These are phyloP conservation scores for Chrysolina americana DNA, from an alignment of 2,888 invertebrate genomes.

Conservation along the genomic window DNA sequence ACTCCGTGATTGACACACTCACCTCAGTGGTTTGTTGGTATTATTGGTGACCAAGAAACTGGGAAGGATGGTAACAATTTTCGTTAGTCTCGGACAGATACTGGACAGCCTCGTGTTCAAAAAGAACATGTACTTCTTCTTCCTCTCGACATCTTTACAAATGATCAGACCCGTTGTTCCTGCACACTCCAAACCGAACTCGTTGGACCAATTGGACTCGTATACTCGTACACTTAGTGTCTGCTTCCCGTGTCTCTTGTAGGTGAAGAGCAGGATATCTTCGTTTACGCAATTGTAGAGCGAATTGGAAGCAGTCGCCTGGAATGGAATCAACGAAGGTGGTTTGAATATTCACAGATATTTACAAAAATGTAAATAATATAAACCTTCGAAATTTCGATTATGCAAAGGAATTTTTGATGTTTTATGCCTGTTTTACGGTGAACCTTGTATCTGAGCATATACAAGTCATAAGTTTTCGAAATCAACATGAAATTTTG, in stretches of 20 bases:
- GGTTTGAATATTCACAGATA: neutral
- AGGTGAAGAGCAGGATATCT: slow-evolving; percentile 81
- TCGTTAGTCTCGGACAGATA: slow-evolving; percentile 81
- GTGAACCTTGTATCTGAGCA: no score
- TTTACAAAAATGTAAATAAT: no score
- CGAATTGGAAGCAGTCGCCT: slow-evolving; percentile 77
- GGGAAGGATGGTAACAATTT: slow-evolving; percentile 84
- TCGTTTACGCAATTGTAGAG: slow-evolving; percentile 73
- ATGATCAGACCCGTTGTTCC: slow-evolving; percentile 84
- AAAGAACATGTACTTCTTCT: slow-evolving; percentile 81
- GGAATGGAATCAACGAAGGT: slow-evolving; percentile 43
- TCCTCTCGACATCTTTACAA: slow-evolving; percentile 80
- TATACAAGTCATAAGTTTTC: no score
- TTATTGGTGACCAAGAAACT: slow-evolving; percentile 85
- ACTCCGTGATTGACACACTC: slow-evolving; percentile 22
- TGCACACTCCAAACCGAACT: slow-evolving; percentile 78
- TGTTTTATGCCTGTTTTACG: no score
- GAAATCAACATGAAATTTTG: no score
- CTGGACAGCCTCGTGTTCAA: slow-evolving; percentile 79
- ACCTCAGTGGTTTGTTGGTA: slow-evolving; percentile 72
- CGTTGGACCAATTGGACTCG: slow-evolving; percentile 78
- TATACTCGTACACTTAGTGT: slow-evolving; percentile 74
- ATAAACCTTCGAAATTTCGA: no score
- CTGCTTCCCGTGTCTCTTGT: slow-evolving; percentile 72
- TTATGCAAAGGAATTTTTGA: no score